Percentiles rank a stretch among this genome's conserved stretches.
Evolutionary conservation across 2,797 vertebrate genomes (phyloP).

Genomic region (Alcedo atthis): DNA sequence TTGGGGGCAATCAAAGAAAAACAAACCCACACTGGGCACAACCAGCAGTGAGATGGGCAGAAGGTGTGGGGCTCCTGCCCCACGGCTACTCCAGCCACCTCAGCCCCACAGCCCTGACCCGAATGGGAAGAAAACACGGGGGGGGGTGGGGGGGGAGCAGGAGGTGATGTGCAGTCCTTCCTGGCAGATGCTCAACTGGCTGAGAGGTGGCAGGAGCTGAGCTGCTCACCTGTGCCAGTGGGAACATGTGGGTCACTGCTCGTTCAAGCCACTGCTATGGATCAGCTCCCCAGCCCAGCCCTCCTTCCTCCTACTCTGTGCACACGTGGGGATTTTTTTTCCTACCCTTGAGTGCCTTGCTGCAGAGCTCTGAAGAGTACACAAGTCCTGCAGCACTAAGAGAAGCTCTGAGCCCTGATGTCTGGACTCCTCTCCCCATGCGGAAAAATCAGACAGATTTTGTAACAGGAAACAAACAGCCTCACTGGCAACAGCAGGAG

Average conservation of each 20-base stretch:
- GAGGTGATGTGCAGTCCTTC: not conserved
- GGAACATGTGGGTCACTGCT: not conserved
- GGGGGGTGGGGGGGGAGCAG: accelerated
- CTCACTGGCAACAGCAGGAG: not conserved
- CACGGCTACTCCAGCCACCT: not conserved
- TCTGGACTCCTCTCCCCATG: not conserved
- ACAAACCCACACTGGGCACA: not conserved
- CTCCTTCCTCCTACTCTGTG: not conserved
- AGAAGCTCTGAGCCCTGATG: not conserved
- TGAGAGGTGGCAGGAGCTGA: not conserved
- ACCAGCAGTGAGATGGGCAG: not conserved
- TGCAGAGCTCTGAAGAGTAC: not conserved
- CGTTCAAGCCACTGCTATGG: not conserved
- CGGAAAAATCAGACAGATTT: not conserved
- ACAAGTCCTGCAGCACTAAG: not conserved
- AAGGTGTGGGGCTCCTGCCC: not conserved
- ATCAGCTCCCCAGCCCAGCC: not conserved
- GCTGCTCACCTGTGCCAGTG: accelerated
- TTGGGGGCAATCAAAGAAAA: accelerated
- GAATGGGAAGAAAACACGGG: not conserved
- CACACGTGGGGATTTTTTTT: accelerated
- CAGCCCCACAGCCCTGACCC: not conserved
- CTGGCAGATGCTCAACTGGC: not conserved
- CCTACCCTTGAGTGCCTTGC: not conserved
- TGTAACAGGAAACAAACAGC: not conserved